These are phyloP conservation scores for Mythimna loreyi DNA, from an alignment of 2,888 invertebrate genomes.

Conservation along the genomic window DNA sequence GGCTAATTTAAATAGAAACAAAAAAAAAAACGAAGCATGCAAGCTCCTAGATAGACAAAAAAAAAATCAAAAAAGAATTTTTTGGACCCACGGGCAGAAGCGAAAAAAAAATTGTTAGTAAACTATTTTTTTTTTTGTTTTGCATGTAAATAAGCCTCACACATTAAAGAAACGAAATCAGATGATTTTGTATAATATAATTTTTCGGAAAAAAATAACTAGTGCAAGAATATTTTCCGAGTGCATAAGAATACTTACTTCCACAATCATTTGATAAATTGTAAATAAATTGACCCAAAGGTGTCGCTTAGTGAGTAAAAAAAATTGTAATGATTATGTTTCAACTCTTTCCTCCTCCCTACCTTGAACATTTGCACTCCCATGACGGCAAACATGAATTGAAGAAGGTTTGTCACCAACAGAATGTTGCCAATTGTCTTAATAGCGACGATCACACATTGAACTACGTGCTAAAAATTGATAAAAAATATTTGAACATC, in stretches of 20 bases:
- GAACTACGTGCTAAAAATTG: slow-evolving; percentile 98
- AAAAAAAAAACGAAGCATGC: slow-evolving; percentile 74
- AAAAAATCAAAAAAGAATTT: slow-evolving; percentile 74
- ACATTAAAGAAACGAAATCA: slow-evolving; percentile 81
- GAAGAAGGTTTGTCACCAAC: slow-evolving; percentile 99
- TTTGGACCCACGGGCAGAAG: slow-evolving; percentile 87
- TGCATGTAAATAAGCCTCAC: slow-evolving; percentile 79
- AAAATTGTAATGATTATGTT: slow-evolving; percentile 54
- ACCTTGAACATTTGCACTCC: slow-evolving; percentile 99
- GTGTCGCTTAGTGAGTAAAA: slow-evolving; percentile 77
- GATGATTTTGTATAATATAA: slow-evolving; percentile 66
- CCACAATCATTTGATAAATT: slow-evolving; percentile 62
- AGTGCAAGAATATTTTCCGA: slow-evolving; percentile 55
- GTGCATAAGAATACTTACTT: slow-evolving; percentile 78
- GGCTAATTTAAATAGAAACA: slow-evolving; percentile 72
- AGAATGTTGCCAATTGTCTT: slow-evolving; percentile 99
- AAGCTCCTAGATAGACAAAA: slow-evolving; percentile 60
- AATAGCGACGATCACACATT: slow-evolving; percentile 99
- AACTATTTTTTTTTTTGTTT: slow-evolving; percentile 64
- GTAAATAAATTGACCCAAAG: slow-evolving; percentile 83
- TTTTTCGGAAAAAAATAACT: slow-evolving; percentile 55
- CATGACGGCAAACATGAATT: slow-evolving; percentile 99
- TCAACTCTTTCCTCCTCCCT: slow-evolving; percentile 85
- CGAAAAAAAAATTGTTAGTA: slow-evolving; percentile 78
- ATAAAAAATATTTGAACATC: slow-evolving; percentile 64